Conservation (phyloP, 2,888 invertebrate genomes). For the Dicranocentrus wangi region DNA sequence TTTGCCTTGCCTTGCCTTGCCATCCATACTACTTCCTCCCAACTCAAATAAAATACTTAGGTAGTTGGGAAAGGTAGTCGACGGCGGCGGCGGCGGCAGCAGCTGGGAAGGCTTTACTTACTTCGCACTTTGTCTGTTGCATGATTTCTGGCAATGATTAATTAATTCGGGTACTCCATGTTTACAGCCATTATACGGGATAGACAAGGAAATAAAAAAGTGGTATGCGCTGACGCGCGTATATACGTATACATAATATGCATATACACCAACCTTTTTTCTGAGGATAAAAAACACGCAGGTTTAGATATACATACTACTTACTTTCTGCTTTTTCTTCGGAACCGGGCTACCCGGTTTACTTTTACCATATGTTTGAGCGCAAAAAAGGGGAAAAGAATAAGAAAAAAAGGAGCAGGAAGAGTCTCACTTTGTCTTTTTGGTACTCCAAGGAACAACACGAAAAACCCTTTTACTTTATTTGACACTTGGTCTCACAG, state of each 20-base stretch:
- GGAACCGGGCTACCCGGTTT: no score
- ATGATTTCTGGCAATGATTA: conserved; percentile 60
- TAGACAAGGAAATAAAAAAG: background rate
- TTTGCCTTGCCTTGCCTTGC: background rate
- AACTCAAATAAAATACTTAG: conserved; percentile 39
- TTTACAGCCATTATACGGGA: background rate
- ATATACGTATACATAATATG: background rate
- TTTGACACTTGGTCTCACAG: no score
- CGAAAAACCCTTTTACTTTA: conserved; percentile 35
- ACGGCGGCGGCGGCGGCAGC: background rate
- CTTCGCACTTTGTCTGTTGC: conserved; percentile 58
- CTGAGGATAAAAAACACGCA: no score
- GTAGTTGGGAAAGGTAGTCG: conserved; percentile 24
- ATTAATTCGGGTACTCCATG: conserved; percentile 44
- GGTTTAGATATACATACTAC: no score
- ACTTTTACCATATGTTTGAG: no score
- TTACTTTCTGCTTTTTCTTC: no score
- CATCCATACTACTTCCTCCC: conserved; percentile 33
- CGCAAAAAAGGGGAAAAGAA: no score
- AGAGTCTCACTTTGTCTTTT: no score
- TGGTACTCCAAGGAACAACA: no score
- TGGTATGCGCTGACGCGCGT: background rate
- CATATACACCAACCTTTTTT: no score
- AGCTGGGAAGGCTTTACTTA: conserved; percentile 31
- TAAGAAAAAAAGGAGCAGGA: no score